A percentile compares a stretch with the other conserved stretches of the same genome.
phyloP scores from a whole-genome alignment of 2,797 vertebrate species.

The Sebastes minor region DNA sequence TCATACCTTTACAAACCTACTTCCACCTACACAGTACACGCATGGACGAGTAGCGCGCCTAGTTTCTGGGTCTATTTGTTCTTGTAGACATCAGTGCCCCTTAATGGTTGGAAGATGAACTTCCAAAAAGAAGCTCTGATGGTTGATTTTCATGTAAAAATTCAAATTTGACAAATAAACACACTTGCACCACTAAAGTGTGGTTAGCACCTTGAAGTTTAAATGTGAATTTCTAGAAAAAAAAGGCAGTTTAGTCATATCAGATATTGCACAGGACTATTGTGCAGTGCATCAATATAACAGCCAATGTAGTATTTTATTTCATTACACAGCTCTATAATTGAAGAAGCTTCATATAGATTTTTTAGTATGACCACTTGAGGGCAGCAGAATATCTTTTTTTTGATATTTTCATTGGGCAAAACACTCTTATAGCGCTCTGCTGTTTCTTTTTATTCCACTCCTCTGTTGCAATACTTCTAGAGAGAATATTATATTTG shows the following conservation, averaged over 20 bases:
- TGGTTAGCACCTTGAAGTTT: neutral
- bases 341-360: no score
- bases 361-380: constrained; percentile 15
- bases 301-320: neutral
- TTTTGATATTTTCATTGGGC: neutral
- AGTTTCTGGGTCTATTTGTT: no score
- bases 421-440: neutral
- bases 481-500: neutral
- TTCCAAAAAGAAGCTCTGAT: no score
- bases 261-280: neutral
- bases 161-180: no score
- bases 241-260: neutral
- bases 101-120: no score
- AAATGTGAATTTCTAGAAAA: neutral
- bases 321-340: neutral
- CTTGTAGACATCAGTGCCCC: no score
- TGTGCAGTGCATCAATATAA: neutral
- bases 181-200: no score
- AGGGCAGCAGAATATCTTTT: constrained; percentile 11
- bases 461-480: neutral
- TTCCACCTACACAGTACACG: no score
- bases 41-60: no score
- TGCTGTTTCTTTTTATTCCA: neutral
- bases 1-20: no score
- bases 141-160: no score